Evolutionary conservation across 2,888 invertebrate genomes (phyloP).

Genomic region (Apamea crenata): DNA sequence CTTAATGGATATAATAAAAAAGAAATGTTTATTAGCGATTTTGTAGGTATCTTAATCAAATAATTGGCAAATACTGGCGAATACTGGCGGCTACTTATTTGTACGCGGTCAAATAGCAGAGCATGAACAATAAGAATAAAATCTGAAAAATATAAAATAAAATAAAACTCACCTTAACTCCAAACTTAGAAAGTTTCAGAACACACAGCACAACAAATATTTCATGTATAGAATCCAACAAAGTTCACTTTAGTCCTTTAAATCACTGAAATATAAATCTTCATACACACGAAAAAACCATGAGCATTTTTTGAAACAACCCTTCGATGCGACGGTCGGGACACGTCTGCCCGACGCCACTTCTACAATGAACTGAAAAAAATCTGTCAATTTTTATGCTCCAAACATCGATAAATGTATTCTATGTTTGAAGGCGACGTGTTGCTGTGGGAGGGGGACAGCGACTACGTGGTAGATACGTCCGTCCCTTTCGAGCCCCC

Average conservation of each 20-base stretch:
- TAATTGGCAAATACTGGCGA: too few relatives aligned
- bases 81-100: background rate
- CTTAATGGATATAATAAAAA: background rate
- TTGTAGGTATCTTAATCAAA: background rate
- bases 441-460: constrained; percentile 81
- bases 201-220: constrained; percentile 74
- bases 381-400: constrained; percentile 91
- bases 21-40: too few relatives aligned
- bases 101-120: background rate
- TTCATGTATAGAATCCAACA: constrained; percentile 67
- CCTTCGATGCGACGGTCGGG: constrained; percentile 75
- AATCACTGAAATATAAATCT: constrained; percentile 65
- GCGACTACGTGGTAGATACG: constrained; percentile 72
- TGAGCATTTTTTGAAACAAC: constrained; percentile 79
- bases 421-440: constrained; percentile 88
- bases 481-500: constrained; percentile 82
- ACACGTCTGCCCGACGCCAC: constrained; percentile 76
- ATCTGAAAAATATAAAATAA: constrained; percentile 5
- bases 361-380: constrained; percentile 89
- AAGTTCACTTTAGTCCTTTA: constrained; percentile 73
- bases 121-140: background rate
- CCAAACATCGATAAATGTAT: constrained; percentile 89
- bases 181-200: constrained; percentile 64
- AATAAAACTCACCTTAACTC: constrained; percentile 70
- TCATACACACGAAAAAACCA: constrained; percentile 70